A percentile compares a stretch with the other conserved stretches of the same genome.
Evolutionary conservation across 2,113 vertebrate species (phyloP).

Genomic region (Bostrychus sinensis): DNA sequence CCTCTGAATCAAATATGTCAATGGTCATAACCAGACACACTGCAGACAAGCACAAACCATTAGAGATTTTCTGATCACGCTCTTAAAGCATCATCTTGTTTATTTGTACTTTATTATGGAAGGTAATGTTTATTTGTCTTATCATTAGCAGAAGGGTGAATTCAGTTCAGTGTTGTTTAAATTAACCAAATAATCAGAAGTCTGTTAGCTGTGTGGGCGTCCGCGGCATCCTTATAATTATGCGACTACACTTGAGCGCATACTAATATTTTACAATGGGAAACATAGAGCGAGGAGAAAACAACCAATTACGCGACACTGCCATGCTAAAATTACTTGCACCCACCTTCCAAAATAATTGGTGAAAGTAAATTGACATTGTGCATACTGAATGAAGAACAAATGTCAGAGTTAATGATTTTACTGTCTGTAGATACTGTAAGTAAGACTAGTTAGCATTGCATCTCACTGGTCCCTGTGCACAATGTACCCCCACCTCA

Average conservation of each 20-base stretch:
- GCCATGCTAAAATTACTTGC: not conserved
- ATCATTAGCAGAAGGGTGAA: not conserved
- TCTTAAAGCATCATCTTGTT: not conserved
- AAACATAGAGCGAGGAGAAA: not conserved
- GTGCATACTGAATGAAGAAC: too few relatives aligned
- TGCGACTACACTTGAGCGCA: not conserved
- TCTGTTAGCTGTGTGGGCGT: not conserved
- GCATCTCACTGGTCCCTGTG: too few relatives aligned
- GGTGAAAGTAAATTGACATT: too few relatives aligned
- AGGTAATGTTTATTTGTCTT: conserved; percentile 9
- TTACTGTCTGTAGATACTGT: too few relatives aligned
- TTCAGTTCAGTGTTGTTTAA: not conserved
- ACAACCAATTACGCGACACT: conserved; percentile 12
- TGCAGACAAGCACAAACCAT: not conserved
- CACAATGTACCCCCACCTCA: too few relatives aligned
- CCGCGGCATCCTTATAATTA: not conserved
- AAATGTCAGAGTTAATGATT: too few relatives aligned
- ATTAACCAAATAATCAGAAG: not conserved
- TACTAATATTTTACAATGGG: conserved; percentile 1
- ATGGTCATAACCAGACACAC: conserved; percentile 26
- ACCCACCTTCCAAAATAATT: not conserved
- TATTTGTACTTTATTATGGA: conserved; percentile 15
- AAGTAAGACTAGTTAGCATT: too few relatives aligned
- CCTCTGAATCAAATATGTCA: conserved; percentile 28
- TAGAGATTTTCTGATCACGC: conserved; percentile 11